phyloP scores from a whole-genome alignment of 64 coral and sea anemone genomes.

The Anthopleura sola region DNA sequence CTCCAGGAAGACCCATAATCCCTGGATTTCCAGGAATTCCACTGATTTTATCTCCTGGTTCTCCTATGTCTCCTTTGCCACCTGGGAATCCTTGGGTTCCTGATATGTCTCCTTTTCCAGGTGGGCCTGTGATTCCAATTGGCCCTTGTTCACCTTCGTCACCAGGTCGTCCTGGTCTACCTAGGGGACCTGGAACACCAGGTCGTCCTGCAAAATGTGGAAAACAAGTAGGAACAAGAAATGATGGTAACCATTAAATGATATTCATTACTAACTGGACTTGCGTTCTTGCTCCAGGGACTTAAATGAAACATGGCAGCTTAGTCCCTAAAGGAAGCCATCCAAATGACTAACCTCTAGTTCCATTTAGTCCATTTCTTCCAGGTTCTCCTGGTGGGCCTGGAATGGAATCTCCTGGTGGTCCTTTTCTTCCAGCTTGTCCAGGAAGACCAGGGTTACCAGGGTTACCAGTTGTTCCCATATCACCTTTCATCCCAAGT shows the following conservation, averaged over 20 bases:
- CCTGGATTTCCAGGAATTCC: conserved; percentile 37
- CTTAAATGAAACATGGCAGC: too few species aligned
- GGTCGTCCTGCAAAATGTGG: not conserved
- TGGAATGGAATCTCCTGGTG: conserved; percentile 24
- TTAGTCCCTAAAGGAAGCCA: too few species aligned
- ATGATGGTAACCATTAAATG: too few species aligned
- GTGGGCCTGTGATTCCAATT: not conserved
- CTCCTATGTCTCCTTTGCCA: conserved; percentile 40
- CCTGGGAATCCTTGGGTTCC: conserved; percentile 4
- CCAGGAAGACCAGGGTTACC: conserved; percentile 37
- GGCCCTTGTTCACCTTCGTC: not conserved
- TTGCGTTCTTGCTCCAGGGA: too few species aligned
- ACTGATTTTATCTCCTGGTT: conserved; percentile 19
- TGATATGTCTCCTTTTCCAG: not conserved
- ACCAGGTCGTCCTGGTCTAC: conserved; percentile 31
- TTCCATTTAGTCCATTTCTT: conserved; percentile 32
- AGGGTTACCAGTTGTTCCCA: not conserved
- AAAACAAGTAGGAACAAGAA: not conserved
- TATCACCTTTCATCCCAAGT: conserved; percentile 19
- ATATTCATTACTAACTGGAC: not conserved
- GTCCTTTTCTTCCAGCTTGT: conserved; percentile 9
- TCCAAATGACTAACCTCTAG: conserved; percentile 1
- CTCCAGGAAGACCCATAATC: conserved; percentile 27
- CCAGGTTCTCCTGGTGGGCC: conserved; percentile 45
- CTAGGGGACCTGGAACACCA: conserved; percentile 36